Evolutionary conservation across 1,140 invertebrate genomes (phyloP).

Genomic region (Eriosoma lanigerum): DNA sequence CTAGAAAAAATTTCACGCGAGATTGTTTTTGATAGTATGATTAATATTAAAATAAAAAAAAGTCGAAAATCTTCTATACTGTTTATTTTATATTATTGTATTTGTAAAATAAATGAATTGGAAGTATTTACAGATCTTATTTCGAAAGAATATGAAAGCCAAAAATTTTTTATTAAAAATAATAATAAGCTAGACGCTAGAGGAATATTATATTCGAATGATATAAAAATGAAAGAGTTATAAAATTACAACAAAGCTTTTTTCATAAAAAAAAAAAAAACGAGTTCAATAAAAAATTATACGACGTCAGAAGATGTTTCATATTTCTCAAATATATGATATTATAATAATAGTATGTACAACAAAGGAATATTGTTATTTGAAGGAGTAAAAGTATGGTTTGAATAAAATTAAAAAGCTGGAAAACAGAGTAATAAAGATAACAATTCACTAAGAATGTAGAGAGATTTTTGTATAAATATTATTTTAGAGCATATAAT

Average conservation of each 20-base stretch:
- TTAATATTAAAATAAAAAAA: too few relatives aligned
- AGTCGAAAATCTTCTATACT: too few relatives aligned
- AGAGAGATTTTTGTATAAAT: too few relatives aligned
- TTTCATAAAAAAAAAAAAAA: constrained; percentile 19
- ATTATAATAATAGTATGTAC: neutral
- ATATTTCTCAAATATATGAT: neutral
- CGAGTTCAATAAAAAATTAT: constrained; percentile 26
- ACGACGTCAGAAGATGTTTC: neutral
- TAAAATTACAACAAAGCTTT: constrained; percentile 36
- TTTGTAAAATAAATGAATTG: too few relatives aligned
- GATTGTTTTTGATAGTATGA: too few relatives aligned
- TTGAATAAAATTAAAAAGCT: neutral
- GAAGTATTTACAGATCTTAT: too few relatives aligned
- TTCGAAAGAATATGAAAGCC: neutral
- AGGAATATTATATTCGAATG: neutral
- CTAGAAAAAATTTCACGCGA: too few relatives aligned
- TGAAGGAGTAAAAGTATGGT: neutral
- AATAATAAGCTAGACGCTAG: neutral
- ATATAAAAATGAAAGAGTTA: constrained; percentile 8
- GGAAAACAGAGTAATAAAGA: neutral
- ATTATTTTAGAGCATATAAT: too few relatives aligned
- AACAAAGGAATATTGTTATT: neutral
- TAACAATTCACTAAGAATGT: neutral
- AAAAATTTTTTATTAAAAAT: constrained; percentile 28
- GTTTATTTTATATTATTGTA: too few relatives aligned